Evolutionary conservation across 2,888 invertebrate genomes (phyloP), one percentile per base, ranked within the genome.

Genomic region (Synergus laeviventris): DNA sequence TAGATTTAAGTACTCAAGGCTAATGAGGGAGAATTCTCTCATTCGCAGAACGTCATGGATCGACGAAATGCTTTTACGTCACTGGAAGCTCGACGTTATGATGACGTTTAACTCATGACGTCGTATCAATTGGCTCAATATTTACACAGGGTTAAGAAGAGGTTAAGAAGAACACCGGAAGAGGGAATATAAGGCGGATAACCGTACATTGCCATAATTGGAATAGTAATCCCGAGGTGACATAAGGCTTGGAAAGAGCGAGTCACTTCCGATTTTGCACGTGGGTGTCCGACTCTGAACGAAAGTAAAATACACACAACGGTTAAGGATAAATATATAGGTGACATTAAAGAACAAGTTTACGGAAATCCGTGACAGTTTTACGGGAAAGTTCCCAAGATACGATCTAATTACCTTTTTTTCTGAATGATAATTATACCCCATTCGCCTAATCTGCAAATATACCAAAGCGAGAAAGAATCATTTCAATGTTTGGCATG

Each of bases 191-290:
- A 45, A 31, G 24, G 16, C 31, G n/a, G 49, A 12, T 49, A 31
- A 54, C 31, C n/a, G 36, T 36, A n/a, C 12, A 49, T n/a, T 36
- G 49, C 49, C 45, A 75, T 64, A 75, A 75, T 73, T 76, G 76
- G 39, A 49, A 49, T 49, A 70, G 70, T 18, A 49, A 3, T 62
- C 42, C n/a, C 45, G 21, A 21, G 45, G 61, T 78, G 76, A 78
- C 78, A 78, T 78, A 76, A 79, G 78, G 76, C 76, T 73, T 73
- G 74, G 62, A 76, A 76, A 75, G 78, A 79, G 76, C 78, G 78
- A 78, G n/a, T 49, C 62, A 59, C 74, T 79, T 54, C 77, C 75
- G 74, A 77, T 77, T 75, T 75, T 54, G 16, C 18, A 75, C 75
- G 79, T 79, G 75, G 77, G 79, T 73, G 75, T 56, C 14, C 24